A percentile compares a stretch with the other conserved stretches of the same genome.
phyloP scores from a whole-genome alignment of 1,140 invertebrate genomes.

The Trachelipus rathkii region DNA sequence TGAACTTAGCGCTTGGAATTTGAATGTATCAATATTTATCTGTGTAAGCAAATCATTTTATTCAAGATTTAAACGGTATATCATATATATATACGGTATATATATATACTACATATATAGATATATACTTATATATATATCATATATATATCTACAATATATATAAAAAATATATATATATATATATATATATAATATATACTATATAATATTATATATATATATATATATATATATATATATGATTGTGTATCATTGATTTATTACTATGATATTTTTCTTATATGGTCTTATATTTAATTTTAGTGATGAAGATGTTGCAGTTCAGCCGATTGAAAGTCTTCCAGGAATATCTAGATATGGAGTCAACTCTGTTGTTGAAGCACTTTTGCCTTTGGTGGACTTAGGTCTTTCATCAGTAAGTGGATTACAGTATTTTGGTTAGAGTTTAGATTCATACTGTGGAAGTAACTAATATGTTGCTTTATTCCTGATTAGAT shows the following conservation, averaged over 20 bases:
- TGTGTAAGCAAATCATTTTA: not conserved
- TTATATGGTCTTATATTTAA: not conserved
- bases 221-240: not conserved
- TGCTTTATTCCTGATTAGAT: slow-evolving; percentile 13
- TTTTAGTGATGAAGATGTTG: slow-evolving; percentile 3
- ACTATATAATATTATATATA: not conserved
- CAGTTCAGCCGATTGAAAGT: slow-evolving; percentile 3
- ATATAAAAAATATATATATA: not conserved
- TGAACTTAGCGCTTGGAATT: not conserved
- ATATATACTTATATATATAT: not conserved
- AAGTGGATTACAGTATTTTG: not conserved
- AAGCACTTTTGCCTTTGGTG: not conserved
- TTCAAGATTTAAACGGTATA: not conserved
- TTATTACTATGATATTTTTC: no score
- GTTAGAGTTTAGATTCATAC: no score
- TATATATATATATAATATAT: not conserved
- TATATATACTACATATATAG: not conserved
- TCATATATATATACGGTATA: not conserved
- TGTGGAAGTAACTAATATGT: no score
- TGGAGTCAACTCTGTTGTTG: not conserved
- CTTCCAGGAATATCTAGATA: not conserved
- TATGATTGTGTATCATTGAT: no score
- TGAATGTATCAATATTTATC: slow-evolving; percentile 1
- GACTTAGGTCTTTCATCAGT: not conserved
- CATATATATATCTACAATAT: not conserved